Evolutionary conservation across 2,888 invertebrate species (phyloP).

Genomic region (Melinaea marsaeus): DNA sequence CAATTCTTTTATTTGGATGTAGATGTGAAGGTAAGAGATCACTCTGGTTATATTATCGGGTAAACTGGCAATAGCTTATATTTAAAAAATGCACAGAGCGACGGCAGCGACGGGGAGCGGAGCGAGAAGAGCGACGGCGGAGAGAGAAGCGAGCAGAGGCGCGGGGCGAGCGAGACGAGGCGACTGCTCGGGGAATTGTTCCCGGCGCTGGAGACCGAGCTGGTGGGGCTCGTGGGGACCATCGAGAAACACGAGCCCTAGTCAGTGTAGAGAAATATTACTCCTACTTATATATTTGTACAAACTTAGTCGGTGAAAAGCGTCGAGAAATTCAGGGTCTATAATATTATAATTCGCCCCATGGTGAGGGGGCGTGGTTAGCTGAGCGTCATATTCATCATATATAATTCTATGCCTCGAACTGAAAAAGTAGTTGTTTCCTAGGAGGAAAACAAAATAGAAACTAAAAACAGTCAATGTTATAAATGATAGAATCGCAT

Average conservation of each 20-base stretch:
- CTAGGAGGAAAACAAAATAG: too few relatives aligned
- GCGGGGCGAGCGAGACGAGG: slow-evolving; percentile 79
- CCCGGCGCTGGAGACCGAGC: slow-evolving; percentile 90
- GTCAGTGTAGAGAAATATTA: slow-evolving; percentile 75
- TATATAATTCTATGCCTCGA: too few relatives aligned
- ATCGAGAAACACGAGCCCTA: slow-evolving; percentile 93
- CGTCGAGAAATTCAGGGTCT: too few relatives aligned
- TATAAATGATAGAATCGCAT: too few relatives aligned
- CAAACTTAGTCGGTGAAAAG: too few relatives aligned
- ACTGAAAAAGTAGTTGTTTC: too few relatives aligned
- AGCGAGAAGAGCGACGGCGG: slow-evolving; percentile 37
- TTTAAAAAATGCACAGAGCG: slow-evolving; percentile 34
- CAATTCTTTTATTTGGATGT: slow-evolving; percentile 91
- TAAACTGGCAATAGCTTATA: not conserved
- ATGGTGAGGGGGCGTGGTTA: too few relatives aligned
- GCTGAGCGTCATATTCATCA: too few relatives aligned
- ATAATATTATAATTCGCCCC: too few relatives aligned
- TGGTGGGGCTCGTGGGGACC: slow-evolving; percentile 90
- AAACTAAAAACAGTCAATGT: too few relatives aligned
- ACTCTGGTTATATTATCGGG: too few relatives aligned
- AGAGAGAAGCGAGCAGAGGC: slow-evolving; percentile 35
- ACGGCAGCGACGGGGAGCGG: slow-evolving; percentile 42
- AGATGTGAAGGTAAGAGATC: slow-evolving; percentile 53
- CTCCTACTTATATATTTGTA: too few relatives aligned
- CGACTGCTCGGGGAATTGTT: slow-evolving; percentile 94